phyloP scores from a whole-genome alignment of 2,113 vertebrate species.

The Muntiacus muntjak region DNA sequence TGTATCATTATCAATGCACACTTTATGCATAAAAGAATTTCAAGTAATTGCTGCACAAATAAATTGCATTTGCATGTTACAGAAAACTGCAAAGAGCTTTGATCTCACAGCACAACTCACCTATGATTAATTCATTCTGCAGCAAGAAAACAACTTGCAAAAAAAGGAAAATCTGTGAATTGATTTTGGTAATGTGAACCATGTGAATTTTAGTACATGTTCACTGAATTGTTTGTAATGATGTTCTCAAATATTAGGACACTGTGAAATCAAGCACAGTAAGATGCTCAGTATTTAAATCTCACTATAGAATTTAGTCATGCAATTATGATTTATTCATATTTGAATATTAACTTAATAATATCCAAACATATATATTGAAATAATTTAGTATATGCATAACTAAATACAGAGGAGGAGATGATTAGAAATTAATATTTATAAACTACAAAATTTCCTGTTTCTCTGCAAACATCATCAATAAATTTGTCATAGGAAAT shows the following conservation, averaged over 20 bases:
- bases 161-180: not conserved
- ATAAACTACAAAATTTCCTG: not conserved
- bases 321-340: not conserved
- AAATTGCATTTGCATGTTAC: not conserved
- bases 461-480: not conserved
- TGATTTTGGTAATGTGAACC: slow-evolving; percentile 19
- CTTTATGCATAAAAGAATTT: not conserved
- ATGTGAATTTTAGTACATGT: not conserved
- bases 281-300: slow-evolving; percentile 18
- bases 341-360: slow-evolving; percentile 26
- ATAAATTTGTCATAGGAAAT: not conserved
- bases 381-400: not conserved
- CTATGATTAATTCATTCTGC: slow-evolving; percentile 14
- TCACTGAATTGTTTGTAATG: not conserved
- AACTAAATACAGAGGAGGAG: not conserved
- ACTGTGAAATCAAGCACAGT: not conserved
- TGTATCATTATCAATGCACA: not conserved
- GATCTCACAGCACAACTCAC: not conserved
- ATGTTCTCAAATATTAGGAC: not conserved
- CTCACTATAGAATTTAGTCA: slow-evolving; percentile 29
- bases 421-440: not conserved
- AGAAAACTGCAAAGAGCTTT: not conserved
- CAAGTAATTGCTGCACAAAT: not conserved
- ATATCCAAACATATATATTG: not conserved
- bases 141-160: not conserved